Conservation (phyloP, 2,797 vertebrate genomes). For the Numenius phaeopus region DNA sequence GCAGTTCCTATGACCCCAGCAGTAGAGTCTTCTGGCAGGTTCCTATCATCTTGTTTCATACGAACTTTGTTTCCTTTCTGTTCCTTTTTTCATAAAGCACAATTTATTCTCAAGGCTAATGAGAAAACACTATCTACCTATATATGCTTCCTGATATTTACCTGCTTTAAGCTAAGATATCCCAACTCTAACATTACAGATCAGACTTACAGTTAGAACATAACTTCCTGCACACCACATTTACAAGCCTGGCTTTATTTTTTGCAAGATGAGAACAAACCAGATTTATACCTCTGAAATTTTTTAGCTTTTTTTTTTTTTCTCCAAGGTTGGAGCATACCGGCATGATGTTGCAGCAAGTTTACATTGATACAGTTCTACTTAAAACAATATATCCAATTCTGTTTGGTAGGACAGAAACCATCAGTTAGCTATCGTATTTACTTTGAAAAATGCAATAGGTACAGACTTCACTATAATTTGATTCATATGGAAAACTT, state of each 20-base stretch:
- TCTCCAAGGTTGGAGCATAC: background rate
- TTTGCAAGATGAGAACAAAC: background rate
- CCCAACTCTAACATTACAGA: background rate
- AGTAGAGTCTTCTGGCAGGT: background rate
- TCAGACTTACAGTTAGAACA: background rate
- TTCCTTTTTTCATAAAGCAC: background rate
- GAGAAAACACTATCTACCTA: background rate
- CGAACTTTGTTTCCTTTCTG: background rate
- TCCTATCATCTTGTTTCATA: background rate
- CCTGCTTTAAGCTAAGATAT: background rate
- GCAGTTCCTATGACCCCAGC: background rate
- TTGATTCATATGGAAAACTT: background rate
- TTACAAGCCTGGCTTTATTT: background rate
- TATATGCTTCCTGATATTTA: background rate
- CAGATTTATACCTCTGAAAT: background rate
- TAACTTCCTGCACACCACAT: rapidly evolving
- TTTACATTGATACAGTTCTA: background rate
- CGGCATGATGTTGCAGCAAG: background rate
- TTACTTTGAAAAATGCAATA: background rate
- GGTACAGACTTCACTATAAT: background rate
- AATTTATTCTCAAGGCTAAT: background rate
- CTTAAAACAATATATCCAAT: background rate
- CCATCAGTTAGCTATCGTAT: background rate
- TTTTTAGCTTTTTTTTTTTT: background rate
- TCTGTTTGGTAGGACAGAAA: background rate